Conservation (phyloP, 2,113 vertebrate species). For the Puffinus mauretanicus region DNA sequence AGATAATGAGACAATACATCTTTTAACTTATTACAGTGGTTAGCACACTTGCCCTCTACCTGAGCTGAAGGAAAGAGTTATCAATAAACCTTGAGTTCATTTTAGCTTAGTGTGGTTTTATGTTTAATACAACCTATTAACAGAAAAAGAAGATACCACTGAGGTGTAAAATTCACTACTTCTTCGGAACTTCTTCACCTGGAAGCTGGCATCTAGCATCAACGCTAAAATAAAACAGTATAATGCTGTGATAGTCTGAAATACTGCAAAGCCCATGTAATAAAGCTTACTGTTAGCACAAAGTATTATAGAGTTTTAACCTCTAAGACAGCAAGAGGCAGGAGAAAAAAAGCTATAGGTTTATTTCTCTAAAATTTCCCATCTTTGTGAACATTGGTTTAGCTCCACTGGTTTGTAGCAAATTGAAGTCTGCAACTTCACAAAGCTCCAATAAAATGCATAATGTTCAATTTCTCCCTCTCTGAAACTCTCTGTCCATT, state of each 20-base stretch:
- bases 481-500: slow-evolving; percentile 16
- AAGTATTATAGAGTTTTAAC: not conserved
- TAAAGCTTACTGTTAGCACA: not conserved
- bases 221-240: not conserved
- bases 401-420: slow-evolving; percentile 17
- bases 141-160: not conserved
- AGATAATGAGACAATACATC: not conserved
- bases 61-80: not conserved
- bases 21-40: not conserved
- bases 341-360: not conserved
- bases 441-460: slow-evolving; percentile 18
- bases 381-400: not conserved
- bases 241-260: not conserved
- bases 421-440: slow-evolving; percentile 16
- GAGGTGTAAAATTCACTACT: not conserved
- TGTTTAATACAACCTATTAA: not conserved
- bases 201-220: not conserved
- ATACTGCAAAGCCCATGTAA: not conserved
- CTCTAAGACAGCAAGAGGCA: not conserved
- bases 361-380: not conserved
- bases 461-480: not conserved
- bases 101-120: not conserved
- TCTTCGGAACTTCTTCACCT: not conserved
- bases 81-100: not conserved
- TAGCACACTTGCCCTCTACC: not conserved